Conservation (phyloP, 2,113 vertebrate species). For the zebrafish (Danio rerio) region GRCz12tu NC_133186.1:24982001-24982500, state of each 20-base stretch:
- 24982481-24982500: slow-evolving; percentile 90
- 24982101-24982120: slow-evolving; percentile 94
- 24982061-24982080: slow-evolving; percentile 93
- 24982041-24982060: slow-evolving; percentile 93
- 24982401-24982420: slow-evolving; percentile 96
- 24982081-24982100: slow-evolving; percentile 98
- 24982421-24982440: slow-evolving; percentile 80
- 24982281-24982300: slow-evolving; percentile 90
- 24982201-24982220: slow-evolving; percentile 95
- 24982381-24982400: slow-evolving; percentile 94
- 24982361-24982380: slow-evolving; percentile 91
- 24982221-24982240: slow-evolving; percentile 97
- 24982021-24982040: slow-evolving; percentile 90
- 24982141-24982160: slow-evolving; percentile 92
- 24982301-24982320: slow-evolving; percentile 97
- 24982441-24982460: slow-evolving; percentile 90
- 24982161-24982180: slow-evolving; percentile 97
- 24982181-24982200: slow-evolving; percentile 88
- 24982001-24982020: slow-evolving; percentile 97
- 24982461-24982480: slow-evolving; percentile 92
- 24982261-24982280: slow-evolving; percentile 91
- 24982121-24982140: slow-evolving; percentile 94
- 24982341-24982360: slow-evolving; percentile 88
- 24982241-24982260: slow-evolving; percentile 92
- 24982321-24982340: slow-evolving; percentile 90